Base-by-base conservation (phyloP, 2,113 vertebrate genomes). In the Rhadina sibilatrix region DNA sequence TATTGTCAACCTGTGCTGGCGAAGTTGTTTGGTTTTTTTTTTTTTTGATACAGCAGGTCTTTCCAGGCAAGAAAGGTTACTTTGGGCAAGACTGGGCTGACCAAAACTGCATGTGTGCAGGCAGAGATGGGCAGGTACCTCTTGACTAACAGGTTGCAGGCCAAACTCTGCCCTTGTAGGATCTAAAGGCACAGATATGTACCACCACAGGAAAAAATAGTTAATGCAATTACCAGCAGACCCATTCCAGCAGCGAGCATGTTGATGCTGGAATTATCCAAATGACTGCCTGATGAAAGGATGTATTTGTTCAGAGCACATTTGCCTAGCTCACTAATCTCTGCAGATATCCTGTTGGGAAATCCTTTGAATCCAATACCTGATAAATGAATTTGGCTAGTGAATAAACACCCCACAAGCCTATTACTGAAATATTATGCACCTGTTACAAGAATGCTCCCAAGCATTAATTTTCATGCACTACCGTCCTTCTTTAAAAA, bases 371-470 rank as follows among this genome's bases (percentile, higher is more conserved):
- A 96, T 96, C 89, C 95, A 96, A 84, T 97, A 97, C 89, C 95
- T 97, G 97, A 97, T 97, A 98, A 98, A 97, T 96, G 96, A 97
- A 96, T 96, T 92, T 97, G 96, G 97, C 93, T 93, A 96, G 91
- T 93, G 95, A 97, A 97, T 97, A 96, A 97, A 96, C 94, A 96
- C 89, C 92, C 71, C 60, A 57, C 64, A 93, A 94, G 90, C 72
- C 91, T 96, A 93, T 97, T 94, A 83, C 81, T 87, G 94, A 90
- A 97, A 93, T 76, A 87, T 90, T 94, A 92, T 52, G 84, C 96
- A 96, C 97, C 94, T 95, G 96, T 91, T 97, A 66, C 12, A 70
- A 61, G 94, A 93, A 75, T 8, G 84, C 80, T 72, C 71, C 89
- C 0, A 3, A 71, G 76, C 89, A 94, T 53, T 94, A 65, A 84